Base-by-base conservation (phyloP, 2,888 invertebrate species). In the Sipunculus nudus region DNA sequence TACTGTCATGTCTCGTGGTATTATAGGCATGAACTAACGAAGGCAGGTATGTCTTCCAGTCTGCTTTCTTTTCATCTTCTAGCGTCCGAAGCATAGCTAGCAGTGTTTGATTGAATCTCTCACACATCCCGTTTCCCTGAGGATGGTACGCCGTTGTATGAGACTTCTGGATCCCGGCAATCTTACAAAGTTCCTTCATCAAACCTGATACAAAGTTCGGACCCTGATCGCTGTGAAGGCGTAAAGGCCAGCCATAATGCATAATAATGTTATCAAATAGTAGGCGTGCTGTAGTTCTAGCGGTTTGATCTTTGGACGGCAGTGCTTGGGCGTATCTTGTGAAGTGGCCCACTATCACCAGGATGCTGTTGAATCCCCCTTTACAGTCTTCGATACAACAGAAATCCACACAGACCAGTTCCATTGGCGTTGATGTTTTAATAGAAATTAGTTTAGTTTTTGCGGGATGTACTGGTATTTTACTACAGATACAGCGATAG, bases 21-120 rank as follows among this genome's bases (percentile, higher is more conserved):
- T 55, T 55, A 26, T 47, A 55, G n/a, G 59, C 47, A 25, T 63
- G 62, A 4, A 70, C 46, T 19, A 68, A 31, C 35, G 59, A 52
- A 13, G 61, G 63, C n/a, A 71, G 35, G 19, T 58, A 53, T n/a
- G 57, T 47, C 0, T 66, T 62, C 69, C 68, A 71, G 23, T 58
- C 53, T 6, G 40, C n/a, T 48, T 69, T 70, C 35, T 61, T 13
- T 13, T 58, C 53, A 31, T 50, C 46, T 28, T 53, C 45, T 3
- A 71, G 48, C 8, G 64, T 61, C 0, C 61, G 43, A 3, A 71
- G 39, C 41, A 70, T 46, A 26, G 67, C 50, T 25, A 65, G 67
- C 10, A 71, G 31, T 2, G 67, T 67, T 2, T 66, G 10, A 53
- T 72, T 69, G 47, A 73, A 71, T 6, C 69, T 28, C 54, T 73